Conservation (phyloP, 2,797 vertebrate species). For the Sebastes kiyomatsui region DNA sequence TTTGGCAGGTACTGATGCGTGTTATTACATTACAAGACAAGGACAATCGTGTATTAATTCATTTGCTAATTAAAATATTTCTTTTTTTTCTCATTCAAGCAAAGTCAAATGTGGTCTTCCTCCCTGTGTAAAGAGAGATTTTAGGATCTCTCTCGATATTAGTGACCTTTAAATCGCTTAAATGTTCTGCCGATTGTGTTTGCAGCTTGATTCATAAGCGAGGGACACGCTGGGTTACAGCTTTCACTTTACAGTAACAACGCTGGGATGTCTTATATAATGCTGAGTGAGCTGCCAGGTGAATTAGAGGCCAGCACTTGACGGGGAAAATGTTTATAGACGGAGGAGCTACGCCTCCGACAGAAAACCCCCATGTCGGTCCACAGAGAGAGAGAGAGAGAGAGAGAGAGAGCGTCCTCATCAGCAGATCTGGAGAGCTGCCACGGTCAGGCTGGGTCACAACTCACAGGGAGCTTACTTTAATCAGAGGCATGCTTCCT, state of each 20-base stretch:
- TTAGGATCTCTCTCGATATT: background rate
- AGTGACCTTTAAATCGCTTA: background rate
- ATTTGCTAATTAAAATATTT: constrained; percentile 45
- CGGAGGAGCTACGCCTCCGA: constrained; percentile 46
- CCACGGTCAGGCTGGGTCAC: constrained; percentile 58
- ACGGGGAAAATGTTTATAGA: constrained; percentile 66
- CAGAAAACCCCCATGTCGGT: constrained; percentile 41
- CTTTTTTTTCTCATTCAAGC: background rate
- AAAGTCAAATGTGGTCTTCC: background rate
- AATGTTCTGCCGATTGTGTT: constrained; percentile 7
- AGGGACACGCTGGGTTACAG: constrained; percentile 30
- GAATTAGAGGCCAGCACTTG: constrained; percentile 63
- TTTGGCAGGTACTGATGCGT: constrained; percentile 64
- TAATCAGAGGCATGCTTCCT: constrained; percentile 57
- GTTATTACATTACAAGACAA: constrained; percentile 67
- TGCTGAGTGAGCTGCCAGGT: constrained; percentile 73
- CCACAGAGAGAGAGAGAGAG: constrained; percentile 8
- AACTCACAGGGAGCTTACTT: constrained; percentile 46
- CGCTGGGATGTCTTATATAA: constrained; percentile 75
- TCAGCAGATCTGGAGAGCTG: constrained; percentile 69
- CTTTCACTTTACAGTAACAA: constrained; percentile 66
- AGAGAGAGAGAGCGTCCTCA: constrained; percentile 38
- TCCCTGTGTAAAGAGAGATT: background rate
- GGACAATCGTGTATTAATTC: constrained; percentile 42
- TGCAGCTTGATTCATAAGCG: constrained; percentile 13